Conservation (phyloP, 2,888 invertebrate genomes). For the Mesorhabditis sp. region DNA sequence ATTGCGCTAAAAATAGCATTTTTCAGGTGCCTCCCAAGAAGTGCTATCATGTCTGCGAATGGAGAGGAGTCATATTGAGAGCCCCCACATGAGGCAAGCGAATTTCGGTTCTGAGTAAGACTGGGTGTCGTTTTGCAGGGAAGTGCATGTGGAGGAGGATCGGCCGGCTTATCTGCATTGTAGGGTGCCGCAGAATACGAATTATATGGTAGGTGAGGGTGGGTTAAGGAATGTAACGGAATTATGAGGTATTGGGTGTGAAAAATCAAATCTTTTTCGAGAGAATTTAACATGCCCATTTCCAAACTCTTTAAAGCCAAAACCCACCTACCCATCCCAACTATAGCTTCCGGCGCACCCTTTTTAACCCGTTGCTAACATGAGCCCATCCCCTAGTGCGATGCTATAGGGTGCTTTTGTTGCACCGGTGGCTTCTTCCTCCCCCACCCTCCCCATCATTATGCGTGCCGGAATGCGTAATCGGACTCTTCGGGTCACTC, state of each 20-base stretch:
- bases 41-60: conserved; percentile 36
- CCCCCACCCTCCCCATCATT: too few species aligned
- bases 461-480: too few species aligned
- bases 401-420: too few species aligned
- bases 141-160: conserved; percentile 39
- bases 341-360: too few species aligned
- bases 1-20: not conserved
- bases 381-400: too few species aligned
- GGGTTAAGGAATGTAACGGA: not conserved
- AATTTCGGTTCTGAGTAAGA: not conserved
- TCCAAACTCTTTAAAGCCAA: not conserved
- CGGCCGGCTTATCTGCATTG: conserved; percentile 56
- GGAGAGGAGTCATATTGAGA: conserved; percentile 31
- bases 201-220: conserved; percentile 17
- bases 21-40: conserved; percentile 22
- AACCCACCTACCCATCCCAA: too few species aligned
- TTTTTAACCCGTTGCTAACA: too few species aligned
- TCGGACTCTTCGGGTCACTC: too few species aligned
- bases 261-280: not conserved
- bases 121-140: conserved; percentile 16
- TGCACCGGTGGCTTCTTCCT: too few species aligned
- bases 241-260: not conserved
- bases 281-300: not conserved
- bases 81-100: conserved; percentile 21
- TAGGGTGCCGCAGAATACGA: conserved; percentile 32